Base-by-base conservation (phyloP, 2,113 vertebrate species). In the Neoarius graeffei region DNA sequence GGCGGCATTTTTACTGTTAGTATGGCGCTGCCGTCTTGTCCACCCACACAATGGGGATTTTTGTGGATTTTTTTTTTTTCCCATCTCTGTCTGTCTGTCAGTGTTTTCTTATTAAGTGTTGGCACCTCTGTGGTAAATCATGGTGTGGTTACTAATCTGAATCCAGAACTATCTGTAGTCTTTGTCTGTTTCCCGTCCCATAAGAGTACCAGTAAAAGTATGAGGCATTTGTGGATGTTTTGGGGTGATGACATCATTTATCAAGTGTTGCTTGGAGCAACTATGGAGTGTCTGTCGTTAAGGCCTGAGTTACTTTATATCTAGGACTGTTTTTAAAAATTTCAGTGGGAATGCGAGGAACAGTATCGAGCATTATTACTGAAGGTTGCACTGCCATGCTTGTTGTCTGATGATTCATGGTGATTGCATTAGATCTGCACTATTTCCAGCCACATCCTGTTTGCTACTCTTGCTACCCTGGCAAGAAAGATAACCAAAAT, bases 391-490 rank as follows among this genome's bases (percentile, higher is more conserved):
- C 5, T 17, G 30, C 17, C 17, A 9, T 73, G 71, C 19, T 74
- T 74, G 48, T 54, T 77, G 74, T 52, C 74, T 77, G 74, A 77
- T 77, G 74, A 74, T 48, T 48, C 71, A 74, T 20, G 3, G 48
- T 1, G 23, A 77, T 77, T 52, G 23, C 11, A n/a, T 25, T 7
- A 3, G 48, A 77, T 77, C 23, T 54, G 74, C 50, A 52, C 5
- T n/a, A 54, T n/a, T 52, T 74, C 42, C n/a, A n/a, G 14, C 23
- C 50, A n/a, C 48, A 7, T 77, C 42, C 50, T 77, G 42, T 77
- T 52, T 77, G 48, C 48, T 77, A n/a, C 48, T 23, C 71, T 48
- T 74, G 35, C 71, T 23, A 20, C 6, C 20, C 48, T 76, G 73
- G 35, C 20, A 42, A 11, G 48, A 52, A 13, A 3, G 20, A 52